phyloP scores from a whole-genome alignment of 2,797 vertebrate genomes.

The Falco rusticolus region DNA sequence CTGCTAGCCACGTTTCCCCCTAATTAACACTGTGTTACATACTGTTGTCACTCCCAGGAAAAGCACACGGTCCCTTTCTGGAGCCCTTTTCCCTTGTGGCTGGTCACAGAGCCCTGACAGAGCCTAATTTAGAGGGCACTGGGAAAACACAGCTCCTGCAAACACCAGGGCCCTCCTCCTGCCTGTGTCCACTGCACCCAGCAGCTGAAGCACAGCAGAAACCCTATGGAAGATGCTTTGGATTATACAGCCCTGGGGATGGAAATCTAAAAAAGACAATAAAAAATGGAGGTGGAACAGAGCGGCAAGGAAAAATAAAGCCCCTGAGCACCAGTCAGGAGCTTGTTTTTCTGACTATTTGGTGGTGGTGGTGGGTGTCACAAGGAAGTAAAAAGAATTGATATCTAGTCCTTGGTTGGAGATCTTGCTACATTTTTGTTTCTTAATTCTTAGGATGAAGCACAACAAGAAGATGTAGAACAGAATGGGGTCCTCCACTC shows the following conservation, averaged over 20 bases:
- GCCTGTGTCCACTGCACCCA: accelerated
- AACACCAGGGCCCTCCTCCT: not conserved
- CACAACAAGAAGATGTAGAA: not conserved
- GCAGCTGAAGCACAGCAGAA: not conserved
- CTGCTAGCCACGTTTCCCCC: not conserved
- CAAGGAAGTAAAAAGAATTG: not conserved
- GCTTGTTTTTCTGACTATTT: not conserved
- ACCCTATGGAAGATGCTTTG: not conserved
- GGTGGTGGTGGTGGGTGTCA: not conserved
- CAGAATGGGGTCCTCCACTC: not conserved
- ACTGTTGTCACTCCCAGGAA: not conserved
- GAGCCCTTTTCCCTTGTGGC: not conserved
- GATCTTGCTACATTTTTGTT: not conserved
- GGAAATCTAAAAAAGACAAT: not conserved
- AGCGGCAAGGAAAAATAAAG: not conserved
- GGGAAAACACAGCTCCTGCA: not conserved
- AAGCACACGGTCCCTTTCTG: not conserved
- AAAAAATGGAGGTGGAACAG: not conserved
- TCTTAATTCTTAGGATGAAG: not conserved
- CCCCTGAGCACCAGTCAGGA: not conserved
- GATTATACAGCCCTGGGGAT: not conserved
- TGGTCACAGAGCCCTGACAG: not conserved
- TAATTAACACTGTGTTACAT: not conserved
- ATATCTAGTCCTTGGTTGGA: not conserved
- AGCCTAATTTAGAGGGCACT: not conserved